Evolutionary conservation across 2,113 vertebrate genomes (phyloP).

Genomic region (Scolopax mira): DNA sequence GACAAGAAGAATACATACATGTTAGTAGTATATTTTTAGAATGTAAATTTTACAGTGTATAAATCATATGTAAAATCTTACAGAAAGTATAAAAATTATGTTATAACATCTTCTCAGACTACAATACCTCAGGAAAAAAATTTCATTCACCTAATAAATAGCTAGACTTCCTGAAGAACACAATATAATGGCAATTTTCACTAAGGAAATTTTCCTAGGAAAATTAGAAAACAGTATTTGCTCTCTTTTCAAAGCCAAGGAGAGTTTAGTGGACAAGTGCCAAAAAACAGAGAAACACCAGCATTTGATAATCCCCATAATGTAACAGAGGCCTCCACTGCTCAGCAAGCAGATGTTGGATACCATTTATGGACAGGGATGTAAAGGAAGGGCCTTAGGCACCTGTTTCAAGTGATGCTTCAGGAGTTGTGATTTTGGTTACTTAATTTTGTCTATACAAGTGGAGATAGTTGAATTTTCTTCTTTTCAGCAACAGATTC

Average conservation of each 20-base stretch:
- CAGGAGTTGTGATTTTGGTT: not conserved
- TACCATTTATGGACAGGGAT: accelerated
- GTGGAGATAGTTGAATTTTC: not conserved
- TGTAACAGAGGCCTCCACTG: not conserved
- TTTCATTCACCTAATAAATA: not conserved
- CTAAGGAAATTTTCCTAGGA: not conserved
- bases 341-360: not conserved
- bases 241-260: not conserved
- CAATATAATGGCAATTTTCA: not conserved
- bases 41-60: not conserved
- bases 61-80: not conserved
- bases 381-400: not conserved
- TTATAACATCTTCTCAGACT: not conserved
- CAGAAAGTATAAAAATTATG: not conserved
- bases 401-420: not conserved
- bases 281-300: not conserved
- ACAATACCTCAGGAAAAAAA: not conserved
- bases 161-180: not conserved
- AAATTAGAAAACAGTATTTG: not conserved
- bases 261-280: not conserved
- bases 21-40: not conserved
- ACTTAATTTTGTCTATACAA: not conserved
- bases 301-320: not conserved
- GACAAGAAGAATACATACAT: not conserved
- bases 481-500: not conserved